Evolutionary conservation across 2,797 vertebrate genomes (phyloP), one percentile per base, ranked within the genome.

Genomic region (Hemitrygon akajei): DNA sequence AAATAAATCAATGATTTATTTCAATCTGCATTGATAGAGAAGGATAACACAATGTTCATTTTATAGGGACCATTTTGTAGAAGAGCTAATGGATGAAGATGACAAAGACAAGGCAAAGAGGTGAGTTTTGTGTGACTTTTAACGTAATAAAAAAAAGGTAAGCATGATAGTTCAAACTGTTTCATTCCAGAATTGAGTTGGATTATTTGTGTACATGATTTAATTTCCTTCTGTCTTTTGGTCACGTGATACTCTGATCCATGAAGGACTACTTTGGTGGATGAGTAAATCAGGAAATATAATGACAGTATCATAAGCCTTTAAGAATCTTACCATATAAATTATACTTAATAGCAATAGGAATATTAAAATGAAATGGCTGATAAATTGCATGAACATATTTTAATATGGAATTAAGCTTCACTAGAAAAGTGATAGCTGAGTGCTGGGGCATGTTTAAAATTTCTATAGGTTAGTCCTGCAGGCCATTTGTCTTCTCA

Each of bases 1-100:
- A 75, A 75, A 25, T 25, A 25, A 75, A 66, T 66, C n/a, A 30
- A 79, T 6, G 9, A 25, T 34, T 30, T n/a, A n/a, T 79, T 27
- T 47, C 40, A 81, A 37, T 37, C 66, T 89, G 86, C n/a, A 69
- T 89, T 47, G 16, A 47, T 56, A 56, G 40, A 76, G 34, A 93
- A n/a, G 25, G 47, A 76, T 56, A 58, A n/a, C 76, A 7, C 56
- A 93, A 75, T 94, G 94, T 96, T 96, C 63, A 94, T 94, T 96
- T 95, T 94, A 94, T 95, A 97, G 97, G 95, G 96, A 96, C 96
- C 96, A 95, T 96, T 96, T 95, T 94, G 94, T 95, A 95, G 96
- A 96, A 95, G 97, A 96, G 96, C 97, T 97, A 95, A 97, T 97
- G 97, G 97, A 97, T 97, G 97, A 97, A 95, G 97, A 97, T 97